Conservation (phyloP, 2,797 vertebrate species). For the Trachurus trachurus region DNA sequence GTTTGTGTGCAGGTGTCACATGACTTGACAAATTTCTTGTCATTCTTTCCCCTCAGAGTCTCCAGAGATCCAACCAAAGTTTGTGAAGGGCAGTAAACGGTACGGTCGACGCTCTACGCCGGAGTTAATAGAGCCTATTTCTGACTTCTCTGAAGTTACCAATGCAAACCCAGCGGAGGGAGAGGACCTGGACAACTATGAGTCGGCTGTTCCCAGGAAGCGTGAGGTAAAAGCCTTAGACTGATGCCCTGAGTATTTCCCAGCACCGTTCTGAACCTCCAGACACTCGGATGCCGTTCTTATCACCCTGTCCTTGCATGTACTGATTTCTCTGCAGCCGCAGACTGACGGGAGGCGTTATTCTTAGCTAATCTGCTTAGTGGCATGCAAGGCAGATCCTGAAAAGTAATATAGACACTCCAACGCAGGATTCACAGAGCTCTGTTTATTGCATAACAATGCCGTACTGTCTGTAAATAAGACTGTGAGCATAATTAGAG, state of each 20-base stretch:
- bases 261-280: background rate
- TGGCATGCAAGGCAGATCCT: constrained; percentile 53
- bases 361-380: constrained; percentile 84
- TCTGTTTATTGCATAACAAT: constrained; percentile 45
- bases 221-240: constrained; percentile 81
- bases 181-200: constrained; percentile 70
- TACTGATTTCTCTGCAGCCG: constrained; percentile 20
- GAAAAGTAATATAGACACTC: constrained; percentile 39
- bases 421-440: constrained; percentile 24
- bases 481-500: constrained; percentile 9
- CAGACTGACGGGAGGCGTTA: constrained; percentile 52
- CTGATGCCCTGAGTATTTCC: constrained; percentile 4
- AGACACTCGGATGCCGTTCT: constrained; percentile 41
- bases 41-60: constrained; percentile 79
- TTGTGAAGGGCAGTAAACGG: constrained; percentile 93
- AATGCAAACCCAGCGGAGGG: constrained; percentile 1
- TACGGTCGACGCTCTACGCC: constrained; percentile 94
- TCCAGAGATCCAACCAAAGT: constrained; percentile 93
- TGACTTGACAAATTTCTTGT: background rate
- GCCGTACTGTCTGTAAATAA: constrained; percentile 50
- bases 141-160: constrained; percentile 82
- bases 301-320: constrained; percentile 61
- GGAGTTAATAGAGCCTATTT: constrained; percentile 84
- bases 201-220: constrained; percentile 83
- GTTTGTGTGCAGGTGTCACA: background rate